Conservation (phyloP, 2,113 vertebrate species). For the Suricata suricatta region DNA sequence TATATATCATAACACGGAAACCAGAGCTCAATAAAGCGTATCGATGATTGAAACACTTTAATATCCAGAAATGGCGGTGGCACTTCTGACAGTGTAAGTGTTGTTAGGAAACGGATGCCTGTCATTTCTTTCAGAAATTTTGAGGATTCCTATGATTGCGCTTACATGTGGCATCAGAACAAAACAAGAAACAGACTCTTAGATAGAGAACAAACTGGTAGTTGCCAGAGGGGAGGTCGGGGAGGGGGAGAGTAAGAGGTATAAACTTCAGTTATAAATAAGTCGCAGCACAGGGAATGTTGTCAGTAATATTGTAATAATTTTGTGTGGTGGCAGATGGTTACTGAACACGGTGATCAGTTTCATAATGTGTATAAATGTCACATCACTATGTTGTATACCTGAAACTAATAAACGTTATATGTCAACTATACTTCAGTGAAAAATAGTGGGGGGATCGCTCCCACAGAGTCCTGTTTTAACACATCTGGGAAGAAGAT, state of each 20-base stretch:
- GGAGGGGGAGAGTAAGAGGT: too few relatives aligned
- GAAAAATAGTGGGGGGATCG: background rate
- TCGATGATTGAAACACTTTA: background rate
- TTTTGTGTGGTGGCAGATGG: too few relatives aligned
- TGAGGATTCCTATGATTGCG: background rate
- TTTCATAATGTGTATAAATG: background rate
- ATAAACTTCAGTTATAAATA: too few relatives aligned
- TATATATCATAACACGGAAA: background rate
- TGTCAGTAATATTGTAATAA: too few relatives aligned
- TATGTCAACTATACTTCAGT: background rate
- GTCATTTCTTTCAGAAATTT: conserved; percentile 10
- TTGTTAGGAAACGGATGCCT: background rate
- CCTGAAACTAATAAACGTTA: background rate
- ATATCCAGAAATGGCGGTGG: background rate
- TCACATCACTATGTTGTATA: background rate
- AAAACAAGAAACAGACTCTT: too few relatives aligned
- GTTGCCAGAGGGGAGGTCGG: too few relatives aligned
- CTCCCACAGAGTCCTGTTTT: background rate
- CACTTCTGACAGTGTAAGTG: background rate
- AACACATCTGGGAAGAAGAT: background rate
- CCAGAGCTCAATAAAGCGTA: background rate
- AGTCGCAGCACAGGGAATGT: too few relatives aligned
- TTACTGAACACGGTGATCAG: background rate
- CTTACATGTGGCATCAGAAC: too few relatives aligned
- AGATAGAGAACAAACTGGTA: too few relatives aligned